phyloP scores from a whole-genome alignment of 2,113 vertebrate genomes.

The Anolis carolinensis region DNA sequence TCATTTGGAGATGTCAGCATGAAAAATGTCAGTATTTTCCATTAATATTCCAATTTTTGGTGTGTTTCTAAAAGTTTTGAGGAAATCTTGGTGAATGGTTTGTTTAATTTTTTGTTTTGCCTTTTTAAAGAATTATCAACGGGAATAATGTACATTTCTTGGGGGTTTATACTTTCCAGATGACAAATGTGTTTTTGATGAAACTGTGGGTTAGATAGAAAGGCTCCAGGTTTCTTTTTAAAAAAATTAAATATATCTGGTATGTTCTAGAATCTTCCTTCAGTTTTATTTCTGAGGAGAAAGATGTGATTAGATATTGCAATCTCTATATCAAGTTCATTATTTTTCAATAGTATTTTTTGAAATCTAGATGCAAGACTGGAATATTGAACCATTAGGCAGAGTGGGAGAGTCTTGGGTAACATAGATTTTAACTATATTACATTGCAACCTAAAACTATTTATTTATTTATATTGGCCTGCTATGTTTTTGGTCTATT shows the following conservation, averaged over 20 bases:
- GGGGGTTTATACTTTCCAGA: background rate
- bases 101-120: background rate
- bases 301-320: background rate
- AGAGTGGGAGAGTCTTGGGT: too few relatives aligned
- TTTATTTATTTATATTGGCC: too few relatives aligned
- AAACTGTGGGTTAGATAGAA: background rate
- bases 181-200: conserved; percentile 8
- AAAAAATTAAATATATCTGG: background rate
- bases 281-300: background rate
- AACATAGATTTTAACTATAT: too few relatives aligned
- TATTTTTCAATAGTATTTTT: too few relatives aligned
- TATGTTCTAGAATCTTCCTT: conserved; percentile 2
- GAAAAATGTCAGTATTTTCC: conserved; percentile 28
- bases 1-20: conserved; percentile 11
- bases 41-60: conserved; percentile 1
- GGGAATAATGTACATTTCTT: background rate
- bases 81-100: background rate
- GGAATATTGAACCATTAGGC: too few relatives aligned
- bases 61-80: background rate
- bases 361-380: too few relatives aligned
- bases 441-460: too few relatives aligned
- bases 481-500: too few relatives aligned
- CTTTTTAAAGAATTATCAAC: background rate
- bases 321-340: too few relatives aligned
- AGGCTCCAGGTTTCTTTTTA: background rate